Percentiles rank a stretch among this genome's conserved stretches.
phyloP scores from a whole-genome alignment of 2,888 invertebrate genomes.

The Callyntrura sp. region DNA sequence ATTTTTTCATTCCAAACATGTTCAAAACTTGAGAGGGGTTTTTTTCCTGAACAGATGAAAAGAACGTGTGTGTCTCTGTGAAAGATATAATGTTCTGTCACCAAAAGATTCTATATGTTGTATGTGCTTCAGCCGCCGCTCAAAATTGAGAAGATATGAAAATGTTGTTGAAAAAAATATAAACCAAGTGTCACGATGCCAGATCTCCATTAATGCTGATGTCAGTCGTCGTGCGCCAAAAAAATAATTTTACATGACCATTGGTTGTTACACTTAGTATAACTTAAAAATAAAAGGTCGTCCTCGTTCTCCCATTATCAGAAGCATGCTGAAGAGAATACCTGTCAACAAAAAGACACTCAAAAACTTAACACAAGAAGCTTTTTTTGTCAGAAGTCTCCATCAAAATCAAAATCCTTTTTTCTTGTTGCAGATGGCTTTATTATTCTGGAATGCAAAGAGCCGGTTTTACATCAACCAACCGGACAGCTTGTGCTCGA shows the following conservation, averaged over 20 bases:
- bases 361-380: neutral
- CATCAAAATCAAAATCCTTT: slow-evolving; percentile 58
- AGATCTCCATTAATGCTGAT: too few species aligned
- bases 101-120: neutral
- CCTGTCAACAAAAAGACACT: neutral
- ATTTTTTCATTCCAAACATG: slow-evolving; percentile 59
- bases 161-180: neutral
- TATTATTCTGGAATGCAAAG: slow-evolving; percentile 90
- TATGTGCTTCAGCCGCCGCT: neutral
- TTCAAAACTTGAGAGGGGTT: slow-evolving; percentile 40
- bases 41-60: slow-evolving; percentile 51
- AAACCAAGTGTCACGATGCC: too few species aligned
- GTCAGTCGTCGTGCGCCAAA: too few species aligned
- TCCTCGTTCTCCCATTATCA: slow-evolving; percentile 51
- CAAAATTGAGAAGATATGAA: neutral
- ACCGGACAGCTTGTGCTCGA: slow-evolving; percentile 90
- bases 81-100: neutral
- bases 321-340: slow-evolving; percentile 41
- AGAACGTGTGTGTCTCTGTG: slow-evolving; percentile 23
- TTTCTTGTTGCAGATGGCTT: slow-evolving; percentile 88
- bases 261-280: neutral
- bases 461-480: slow-evolving; percentile 88
- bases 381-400: slow-evolving; percentile 42
- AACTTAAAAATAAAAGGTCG: slow-evolving; percentile 14
- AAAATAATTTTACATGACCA: too few species aligned